Evolutionary conservation across 2,113 vertebrate genomes (phyloP).

Genomic region (Dolichotis patagonum): DNA sequence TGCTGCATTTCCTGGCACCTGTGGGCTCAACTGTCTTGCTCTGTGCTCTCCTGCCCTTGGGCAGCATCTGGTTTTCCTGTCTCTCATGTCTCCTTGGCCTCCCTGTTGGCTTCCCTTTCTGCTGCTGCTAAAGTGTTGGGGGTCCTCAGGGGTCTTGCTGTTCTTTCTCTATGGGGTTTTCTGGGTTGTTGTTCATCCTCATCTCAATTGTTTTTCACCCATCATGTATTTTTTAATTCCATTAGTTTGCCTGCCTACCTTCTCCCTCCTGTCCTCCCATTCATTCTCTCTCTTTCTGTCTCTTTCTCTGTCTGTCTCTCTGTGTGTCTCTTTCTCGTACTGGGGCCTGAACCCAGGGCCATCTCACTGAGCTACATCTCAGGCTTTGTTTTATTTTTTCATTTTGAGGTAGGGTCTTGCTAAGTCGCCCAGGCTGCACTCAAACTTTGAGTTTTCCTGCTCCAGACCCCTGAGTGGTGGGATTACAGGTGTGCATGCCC

Average conservation of each 20-base stretch:
- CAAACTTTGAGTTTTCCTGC: background rate
- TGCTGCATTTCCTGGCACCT: background rate
- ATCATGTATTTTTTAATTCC: background rate
- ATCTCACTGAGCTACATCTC: background rate
- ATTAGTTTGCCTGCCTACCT: background rate
- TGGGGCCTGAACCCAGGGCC: background rate
- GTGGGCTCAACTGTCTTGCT: background rate
- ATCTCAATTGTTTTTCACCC: background rate
- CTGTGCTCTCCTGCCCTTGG: background rate
- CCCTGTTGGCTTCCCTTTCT: background rate
- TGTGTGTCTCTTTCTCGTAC: background rate
- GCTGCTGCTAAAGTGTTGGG: background rate
- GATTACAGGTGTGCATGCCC: background rate
- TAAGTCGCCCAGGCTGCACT: background rate
- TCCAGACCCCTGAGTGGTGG: background rate
- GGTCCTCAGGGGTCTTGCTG: background rate
- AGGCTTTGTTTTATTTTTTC: background rate
- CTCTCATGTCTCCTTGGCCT: background rate
- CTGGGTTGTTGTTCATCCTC: background rate
- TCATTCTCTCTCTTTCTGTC: background rate
- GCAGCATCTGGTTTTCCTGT: rapidly evolving
- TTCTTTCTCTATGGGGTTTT: background rate
- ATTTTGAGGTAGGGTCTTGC: background rate
- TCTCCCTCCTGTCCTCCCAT: background rate
- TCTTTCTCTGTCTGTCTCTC: background rate